Base-by-base conservation (phyloP, 2,888 invertebrate species). In the Eupithecia centaureata region DNA sequence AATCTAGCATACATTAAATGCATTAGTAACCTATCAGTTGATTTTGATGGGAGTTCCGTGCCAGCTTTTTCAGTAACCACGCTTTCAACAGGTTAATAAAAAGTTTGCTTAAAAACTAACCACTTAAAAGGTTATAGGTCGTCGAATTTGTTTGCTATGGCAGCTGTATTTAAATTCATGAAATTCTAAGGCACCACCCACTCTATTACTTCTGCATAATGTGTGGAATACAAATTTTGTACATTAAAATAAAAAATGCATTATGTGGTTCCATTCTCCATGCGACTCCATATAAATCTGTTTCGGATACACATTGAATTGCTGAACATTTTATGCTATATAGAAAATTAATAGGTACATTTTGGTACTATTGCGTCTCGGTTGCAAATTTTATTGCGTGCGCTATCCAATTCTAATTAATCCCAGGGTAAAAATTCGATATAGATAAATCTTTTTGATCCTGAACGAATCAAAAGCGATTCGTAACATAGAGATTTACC, bases 181-280 rank as follows among this genome's bases (percentile, higher is more conserved):
- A 83, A 82, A 86, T 91, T 89, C 88, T 85, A 85, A 82, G 82
- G 84, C 79, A 79, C 89, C 91, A 87, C 91, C 91, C 91, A 91
- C 87, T 80, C 82, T 82, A 90, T 92, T 90, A 91, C 81, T 79
- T 78, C 76, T 87, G 88, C 85, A 86, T 80, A 82, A 84, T 82
- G 83, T 83, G 80, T 76, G 82, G 91, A 89, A 91, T 91, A 91
- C 90, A 84, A 90, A 91, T 85, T 83, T 82, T 70, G 71, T 70
- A 73, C 75, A 73, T 81, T 82, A 75, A 81, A 84, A 81, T 75
- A 77, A 83, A 84, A 82, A 87, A 88, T 89, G 89, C 90, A 91
- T 84, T 85, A 81, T 81, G 81, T 84, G 89, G 86, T 80, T 89
- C 82, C 79, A 88, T 88, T 88, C 88, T 73, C 68, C 78, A 82